phyloP scores from a whole-genome alignment of 2,888 invertebrate genomes.

The Herminia tarsipennalis region DNA sequence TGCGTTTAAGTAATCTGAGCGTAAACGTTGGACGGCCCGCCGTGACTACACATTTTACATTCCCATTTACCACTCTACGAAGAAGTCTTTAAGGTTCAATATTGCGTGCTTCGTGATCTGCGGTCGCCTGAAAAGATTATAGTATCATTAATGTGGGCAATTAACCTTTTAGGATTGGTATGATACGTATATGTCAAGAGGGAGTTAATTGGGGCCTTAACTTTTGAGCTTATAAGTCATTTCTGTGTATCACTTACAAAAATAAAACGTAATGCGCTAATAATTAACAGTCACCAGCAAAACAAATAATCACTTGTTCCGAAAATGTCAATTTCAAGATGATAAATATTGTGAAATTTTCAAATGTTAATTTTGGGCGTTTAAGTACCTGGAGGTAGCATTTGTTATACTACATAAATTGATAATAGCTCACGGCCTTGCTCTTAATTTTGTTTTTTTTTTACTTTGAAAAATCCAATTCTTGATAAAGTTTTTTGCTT shows the following conservation, averaged over 20 bases:
- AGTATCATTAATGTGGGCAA: conserved; percentile 29
- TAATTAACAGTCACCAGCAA: no score
- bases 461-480: no score
- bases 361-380: no score
- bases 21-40: conserved; percentile 38
- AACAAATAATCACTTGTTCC: no score
- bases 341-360: no score
- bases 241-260: conserved; percentile 2
- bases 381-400: no score
- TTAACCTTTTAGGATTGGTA: conserved; percentile 30
- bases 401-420: no score
- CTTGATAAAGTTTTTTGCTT: no score
- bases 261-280: conserved; percentile 3
- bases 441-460: no score
- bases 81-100: conserved; percentile 14
- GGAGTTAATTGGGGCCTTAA: conserved; percentile 39
- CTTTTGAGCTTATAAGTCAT: conserved; percentile 22
- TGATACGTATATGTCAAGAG: conserved; percentile 46
- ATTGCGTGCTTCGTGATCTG: conserved; percentile 9
- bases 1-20: conserved; percentile 52
- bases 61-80: conserved; percentile 31
- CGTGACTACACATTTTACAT: conserved; percentile 52
- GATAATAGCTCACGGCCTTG: no score
- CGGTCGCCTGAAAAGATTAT: conserved; percentile 38
- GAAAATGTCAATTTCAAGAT: no score